Percentiles rank a stretch among this genome's conserved stretches.
These are phyloP conservation scores for Auanema sp. DNA, from an alignment of 2,888 invertebrate species.

Conservation along the genomic window DNA sequence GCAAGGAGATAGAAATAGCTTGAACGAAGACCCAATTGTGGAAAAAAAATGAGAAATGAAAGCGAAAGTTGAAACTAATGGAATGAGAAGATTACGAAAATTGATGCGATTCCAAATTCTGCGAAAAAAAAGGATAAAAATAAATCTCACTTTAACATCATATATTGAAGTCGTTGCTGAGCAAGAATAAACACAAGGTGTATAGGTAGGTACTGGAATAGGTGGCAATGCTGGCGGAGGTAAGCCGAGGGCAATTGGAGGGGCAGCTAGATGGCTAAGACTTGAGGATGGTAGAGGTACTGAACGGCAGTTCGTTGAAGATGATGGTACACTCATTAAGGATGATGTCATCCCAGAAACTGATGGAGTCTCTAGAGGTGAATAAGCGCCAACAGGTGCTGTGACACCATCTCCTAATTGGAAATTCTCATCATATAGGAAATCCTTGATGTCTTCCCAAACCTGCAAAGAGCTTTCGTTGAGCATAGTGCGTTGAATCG, in stretches of 20 bases:
- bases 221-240: constrained; percentile 14
- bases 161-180: constrained; percentile 21
- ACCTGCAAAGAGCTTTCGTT: constrained; percentile 13
- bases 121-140: neutral
- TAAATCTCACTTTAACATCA: constrained; percentile 13
- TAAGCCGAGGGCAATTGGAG: constrained; percentile 17
- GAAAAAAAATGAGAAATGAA: neutral
- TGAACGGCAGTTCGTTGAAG: too few relatives aligned
- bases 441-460: constrained; percentile 23
- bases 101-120: neutral
- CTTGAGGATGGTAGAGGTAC: constrained; percentile 3
- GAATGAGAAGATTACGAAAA: neutral
- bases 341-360: neutral
- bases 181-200: constrained; percentile 15
- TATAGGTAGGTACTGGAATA: constrained; percentile 1
- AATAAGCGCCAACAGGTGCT: constrained; percentile 16
- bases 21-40: neutral
- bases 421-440: constrained; percentile 18
- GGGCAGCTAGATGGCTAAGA: constrained; percentile 5
- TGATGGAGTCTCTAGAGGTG: constrained; percentile 18
- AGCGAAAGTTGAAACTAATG: too few relatives aligned
- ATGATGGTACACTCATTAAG: too few relatives aligned
- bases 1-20: neutral
- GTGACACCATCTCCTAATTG: constrained; percentile 16
- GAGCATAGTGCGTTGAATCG: neutral